A percentile compares a stretch with the other conserved stretches of the same genome.
These are phyloP conservation scores for Pseudomugil tenellus DNA, from an alignment of 2,797 vertebrate genomes.

Conservation along the genomic window DNA sequence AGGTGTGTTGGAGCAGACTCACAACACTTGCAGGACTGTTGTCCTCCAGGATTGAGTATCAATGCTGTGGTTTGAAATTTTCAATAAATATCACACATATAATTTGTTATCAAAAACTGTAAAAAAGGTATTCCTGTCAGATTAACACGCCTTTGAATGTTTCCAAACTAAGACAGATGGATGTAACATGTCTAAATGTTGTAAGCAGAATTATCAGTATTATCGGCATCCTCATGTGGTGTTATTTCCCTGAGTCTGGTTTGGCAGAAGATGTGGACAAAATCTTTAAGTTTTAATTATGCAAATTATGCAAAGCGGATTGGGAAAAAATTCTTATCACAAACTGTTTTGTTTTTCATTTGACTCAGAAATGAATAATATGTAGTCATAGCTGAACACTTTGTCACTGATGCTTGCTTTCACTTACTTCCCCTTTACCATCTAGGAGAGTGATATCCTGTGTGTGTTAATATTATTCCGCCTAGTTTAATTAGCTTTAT, in stretches of 20 bases:
- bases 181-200: background rate
- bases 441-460: slow-evolving; percentile 49
- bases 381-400: slow-evolving; percentile 27
- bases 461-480: slow-evolving; percentile 57
- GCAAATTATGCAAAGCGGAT: slow-evolving; percentile 19
- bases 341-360: slow-evolving; percentile 32
- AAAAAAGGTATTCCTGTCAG: background rate
- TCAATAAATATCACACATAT: no score
- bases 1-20: no score
- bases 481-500: slow-evolving; percentile 73
- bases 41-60: no score
- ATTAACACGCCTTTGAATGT: background rate
- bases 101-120: background rate
- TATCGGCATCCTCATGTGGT: no score
- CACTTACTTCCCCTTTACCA: slow-evolving; percentile 48
- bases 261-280: slow-evolving; percentile 1
- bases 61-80: no score
- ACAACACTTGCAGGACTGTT: no score
- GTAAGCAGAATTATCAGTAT: background rate
- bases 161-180: background rate
- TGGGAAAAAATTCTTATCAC: slow-evolving; percentile 33
- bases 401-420: slow-evolving; percentile 27
- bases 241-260: background rate
- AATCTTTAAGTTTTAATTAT: slow-evolving; percentile 17
- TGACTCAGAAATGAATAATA: slow-evolving; percentile 24